Base-by-base conservation (phyloP, 2,888 invertebrate genomes). In the Eupithecia pulchellata region DNA sequence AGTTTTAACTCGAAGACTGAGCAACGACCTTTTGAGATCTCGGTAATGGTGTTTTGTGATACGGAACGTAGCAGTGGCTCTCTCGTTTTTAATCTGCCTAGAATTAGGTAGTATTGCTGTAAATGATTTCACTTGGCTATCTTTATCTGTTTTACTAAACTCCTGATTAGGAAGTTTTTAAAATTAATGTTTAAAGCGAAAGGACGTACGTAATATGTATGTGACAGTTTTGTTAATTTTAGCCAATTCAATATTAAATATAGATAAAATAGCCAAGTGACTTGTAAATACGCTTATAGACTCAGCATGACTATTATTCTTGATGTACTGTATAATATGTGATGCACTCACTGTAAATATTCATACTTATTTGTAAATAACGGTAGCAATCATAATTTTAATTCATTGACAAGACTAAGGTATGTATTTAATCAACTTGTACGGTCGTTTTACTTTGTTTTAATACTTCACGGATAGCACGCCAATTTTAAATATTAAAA, bases 311-410 rank as follows among this genome's bases (percentile, higher is more conserved):
- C 20, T 60, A 69, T 72, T 66, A 69, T 76, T 76, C 73, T 76
- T 67, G 55, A 76, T 77, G 79, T 20, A 47, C 42, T 47, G n/a
- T 82, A 80, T 76, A 75, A 78, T 77, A 73, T 73, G 78, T 81
- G 79, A 81, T 81, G 63, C 68, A 72, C 55, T 70, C 60, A 64
- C 66, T 73, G 74, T 73, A 75, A 74, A 77, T 75, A 75, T 71
- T 72, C 20, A 67, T 73, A 67, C 63, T 61, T 76, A 68, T 69
- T 57, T 77, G 73, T 75, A 73, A 64, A 74, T 73, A 75, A 60
- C 65, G 9, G 63, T 75, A 73, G 73, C 25, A 71, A 70, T 66
- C 42, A 64, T 67, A 72, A 42, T 69, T 61, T 71, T 67, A 64
- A 68, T 70, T 72, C 36, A 70, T 71, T 72, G 69, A 74, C 71